phyloP scores from a whole-genome alignment of 2,113 vertebrate genomes.

The Xenopus tropicalis region DNA sequence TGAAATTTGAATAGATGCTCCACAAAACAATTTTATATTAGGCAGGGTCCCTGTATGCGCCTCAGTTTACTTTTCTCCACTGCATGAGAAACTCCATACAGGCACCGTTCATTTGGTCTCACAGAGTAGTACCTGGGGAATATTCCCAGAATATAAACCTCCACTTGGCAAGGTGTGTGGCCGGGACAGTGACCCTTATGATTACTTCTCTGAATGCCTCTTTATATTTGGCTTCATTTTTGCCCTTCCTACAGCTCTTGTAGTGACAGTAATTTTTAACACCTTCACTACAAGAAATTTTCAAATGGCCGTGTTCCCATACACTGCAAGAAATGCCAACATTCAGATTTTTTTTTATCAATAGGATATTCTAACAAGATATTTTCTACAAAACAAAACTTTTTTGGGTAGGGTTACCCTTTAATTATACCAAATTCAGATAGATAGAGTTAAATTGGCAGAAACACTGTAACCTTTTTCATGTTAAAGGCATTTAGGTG shows the following conservation, averaged over 20 bases:
- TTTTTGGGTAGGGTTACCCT: too few relatives aligned
- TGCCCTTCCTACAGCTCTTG: constrained; percentile 12
- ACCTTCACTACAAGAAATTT: not conserved
- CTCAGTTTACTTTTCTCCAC: constrained; percentile 12
- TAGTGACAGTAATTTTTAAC: constrained; percentile 10
- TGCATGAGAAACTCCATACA: not conserved
- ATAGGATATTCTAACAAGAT: too few relatives aligned
- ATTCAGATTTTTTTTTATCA: too few relatives aligned
- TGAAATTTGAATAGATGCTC: not conserved
- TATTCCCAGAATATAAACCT: constrained; percentile 37
- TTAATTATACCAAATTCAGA: too few relatives aligned
- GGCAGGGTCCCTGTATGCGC: not conserved
- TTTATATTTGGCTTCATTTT: constrained; percentile 22
- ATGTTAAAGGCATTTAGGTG: too few relatives aligned
- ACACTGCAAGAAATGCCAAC: too few relatives aligned
- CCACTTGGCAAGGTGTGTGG: constrained; percentile 37
- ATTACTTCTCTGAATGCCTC: constrained; percentile 14
- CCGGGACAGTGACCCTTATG: constrained; percentile 21
- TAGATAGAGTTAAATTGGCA: too few relatives aligned
- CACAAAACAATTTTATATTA: not conserved
- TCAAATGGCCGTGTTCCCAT: too few relatives aligned
- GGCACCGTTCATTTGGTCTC: constrained; percentile 13
- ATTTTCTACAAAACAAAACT: too few relatives aligned
- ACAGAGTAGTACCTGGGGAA: constrained; percentile 16
- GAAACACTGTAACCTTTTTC: too few relatives aligned